Evolutionary conservation across 1,140 invertebrate genomes (phyloP), one percentile per base, ranked within the genome.

Genomic region (Bombus breviceps): DNA sequence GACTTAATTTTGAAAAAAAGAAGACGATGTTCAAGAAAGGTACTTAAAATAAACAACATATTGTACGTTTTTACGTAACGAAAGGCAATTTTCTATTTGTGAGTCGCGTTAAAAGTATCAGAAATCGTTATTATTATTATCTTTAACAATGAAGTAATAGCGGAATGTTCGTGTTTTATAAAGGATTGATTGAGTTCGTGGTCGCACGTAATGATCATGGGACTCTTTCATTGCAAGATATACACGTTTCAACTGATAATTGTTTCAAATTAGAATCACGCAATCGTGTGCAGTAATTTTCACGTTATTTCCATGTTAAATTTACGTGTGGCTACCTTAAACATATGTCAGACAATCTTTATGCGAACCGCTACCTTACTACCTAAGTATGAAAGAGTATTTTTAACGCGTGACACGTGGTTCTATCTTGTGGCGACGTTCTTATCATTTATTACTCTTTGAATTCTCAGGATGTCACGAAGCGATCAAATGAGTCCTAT

Each of bases 261-360:
- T 78, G 59, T 3, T 28, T 28, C 77, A 22, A 79, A 69, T 53
- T 22, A 37, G 37, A 22, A 66, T 13, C 73, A 47, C 18, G 39
- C 15, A 41, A 77, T 39, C 37, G 39, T 78, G 57, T 34, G 37
- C 25, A 37, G 37, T 28, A 32, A 18, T n/a, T 62, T 62, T 22
- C 57, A 28, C 74, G 53, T 76, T 73, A 73, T 47, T n/a, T 9
- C 13, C 53, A 10, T n/a, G 74, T 34, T 32, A 75, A 75, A 75
- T 53, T 32, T 76, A 59, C 34, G 10, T 34, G 53, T 34, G 13
- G 6, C 13, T 28, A n/a, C 25, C 12, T 34, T 32, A 12, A 32
- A 66, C 39, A 18, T 28, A 59, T 32, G 37, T 28, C 18, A 5
- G 22, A 72, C 37, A 28, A 41, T 73, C n/a, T 76, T 39, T 9